Conservation (phyloP, 2,888 invertebrate species). For the Drosophila prolongata region DNA sequence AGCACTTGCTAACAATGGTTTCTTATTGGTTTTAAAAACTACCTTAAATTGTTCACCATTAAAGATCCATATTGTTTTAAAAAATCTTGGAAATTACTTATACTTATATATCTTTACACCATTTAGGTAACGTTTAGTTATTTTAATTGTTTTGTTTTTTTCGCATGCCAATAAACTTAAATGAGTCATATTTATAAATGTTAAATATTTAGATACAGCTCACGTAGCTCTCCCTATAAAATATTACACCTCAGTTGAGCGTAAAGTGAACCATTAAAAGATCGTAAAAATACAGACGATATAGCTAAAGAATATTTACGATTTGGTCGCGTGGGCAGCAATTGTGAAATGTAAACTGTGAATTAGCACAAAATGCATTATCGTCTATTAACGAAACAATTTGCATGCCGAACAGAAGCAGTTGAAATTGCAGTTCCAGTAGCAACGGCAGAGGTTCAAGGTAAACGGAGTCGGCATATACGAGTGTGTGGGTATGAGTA, state of each 20-base stretch:
- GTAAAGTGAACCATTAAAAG: constrained; percentile 53
- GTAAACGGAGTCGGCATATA: constrained; percentile 53
- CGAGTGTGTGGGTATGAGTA: neutral
- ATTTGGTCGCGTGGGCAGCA: constrained; percentile 64
- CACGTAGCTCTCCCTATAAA: constrained; percentile 44
- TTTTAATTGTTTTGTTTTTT: no score
- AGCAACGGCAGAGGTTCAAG: constrained; percentile 63
- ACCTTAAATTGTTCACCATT: no score
- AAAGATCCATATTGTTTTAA: no score
- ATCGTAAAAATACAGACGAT: constrained; percentile 44
- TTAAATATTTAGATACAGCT: constrained; percentile 37
- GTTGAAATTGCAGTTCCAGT: constrained; percentile 4
- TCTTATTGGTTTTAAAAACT: no score
- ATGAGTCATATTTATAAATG: constrained; percentile 5
- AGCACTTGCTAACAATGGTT: no score
- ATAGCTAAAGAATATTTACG: constrained; percentile 47
- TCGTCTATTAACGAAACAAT: constrained; percentile 69
- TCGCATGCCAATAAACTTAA: neutral
- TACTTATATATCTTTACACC: no score
- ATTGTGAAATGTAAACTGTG: constrained; percentile 55
- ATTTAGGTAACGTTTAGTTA: no score
- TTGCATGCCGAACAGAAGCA: constrained; percentile 52
- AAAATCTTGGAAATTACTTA: no score
- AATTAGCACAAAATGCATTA: constrained; percentile 63
- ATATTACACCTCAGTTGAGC: constrained; percentile 41